Percentiles rank a stretch among this genome's conserved stretches.
These are phyloP conservation scores for Phoeniculus purpureus DNA, from an alignment of 2,797 vertebrate species.

Conservation along the genomic window DNA sequence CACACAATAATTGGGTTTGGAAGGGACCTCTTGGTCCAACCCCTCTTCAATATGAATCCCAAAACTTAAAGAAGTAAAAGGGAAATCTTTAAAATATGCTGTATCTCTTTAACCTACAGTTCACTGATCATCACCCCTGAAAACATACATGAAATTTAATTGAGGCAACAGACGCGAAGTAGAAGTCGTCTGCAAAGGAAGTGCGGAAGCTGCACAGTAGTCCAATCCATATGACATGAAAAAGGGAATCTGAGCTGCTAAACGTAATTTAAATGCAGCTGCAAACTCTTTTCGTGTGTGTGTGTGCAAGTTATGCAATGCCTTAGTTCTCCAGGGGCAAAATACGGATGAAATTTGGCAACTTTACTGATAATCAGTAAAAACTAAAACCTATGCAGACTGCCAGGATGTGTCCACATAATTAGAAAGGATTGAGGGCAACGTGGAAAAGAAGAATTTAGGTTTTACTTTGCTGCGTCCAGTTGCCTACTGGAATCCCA, in stretches of 20 bases:
- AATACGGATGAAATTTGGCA: background rate
- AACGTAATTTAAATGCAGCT: background rate
- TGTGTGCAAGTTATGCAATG: background rate
- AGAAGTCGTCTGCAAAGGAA: background rate
- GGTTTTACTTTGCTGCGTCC: background rate
- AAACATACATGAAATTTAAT: background rate
- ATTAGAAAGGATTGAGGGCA: background rate
- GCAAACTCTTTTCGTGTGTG: too few relatives aligned
- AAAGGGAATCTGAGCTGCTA: background rate
- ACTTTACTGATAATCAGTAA: background rate
- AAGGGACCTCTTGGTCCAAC: too few relatives aligned
- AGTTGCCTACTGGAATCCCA: background rate
- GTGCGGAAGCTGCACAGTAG: background rate
- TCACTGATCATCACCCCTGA: background rate
- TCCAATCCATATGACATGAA: background rate
- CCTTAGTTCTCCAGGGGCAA: background rate
- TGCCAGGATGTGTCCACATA: background rate
- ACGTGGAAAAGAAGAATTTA: background rate
- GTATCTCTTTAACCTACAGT: background rate
- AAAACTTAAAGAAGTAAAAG: background rate
- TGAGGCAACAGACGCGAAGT: background rate
- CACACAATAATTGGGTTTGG: too few relatives aligned
- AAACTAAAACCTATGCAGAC: background rate
- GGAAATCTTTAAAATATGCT: background rate
- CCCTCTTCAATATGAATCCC: background rate